These are phyloP conservation scores for Hyalella azteca DNA, from an alignment of 2,888 invertebrate genomes.

Conservation along the genomic window DNA sequence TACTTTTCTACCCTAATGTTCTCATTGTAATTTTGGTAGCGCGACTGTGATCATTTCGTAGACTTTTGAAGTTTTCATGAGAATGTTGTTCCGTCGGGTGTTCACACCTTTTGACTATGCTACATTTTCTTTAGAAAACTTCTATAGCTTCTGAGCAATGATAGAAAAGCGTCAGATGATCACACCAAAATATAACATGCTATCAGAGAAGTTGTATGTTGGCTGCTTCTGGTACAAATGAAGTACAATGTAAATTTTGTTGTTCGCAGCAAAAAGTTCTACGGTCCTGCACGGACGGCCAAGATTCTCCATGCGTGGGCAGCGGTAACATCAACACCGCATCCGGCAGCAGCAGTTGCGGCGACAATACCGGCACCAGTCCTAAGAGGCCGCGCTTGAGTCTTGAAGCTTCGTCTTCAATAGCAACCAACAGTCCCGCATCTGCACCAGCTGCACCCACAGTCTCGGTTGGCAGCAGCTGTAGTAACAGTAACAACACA, in stretches of 20 bases:
- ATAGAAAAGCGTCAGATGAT: no score
- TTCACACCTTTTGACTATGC: no score
- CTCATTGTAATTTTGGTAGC: no score
- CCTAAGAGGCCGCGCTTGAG: slow-evolving; percentile 56
- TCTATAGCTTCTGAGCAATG: no score
- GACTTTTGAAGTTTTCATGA: no score
- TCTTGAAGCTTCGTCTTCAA: slow-evolving; percentile 42
- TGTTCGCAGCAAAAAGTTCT: slow-evolving; percentile 53
- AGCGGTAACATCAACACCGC: slow-evolving; percentile 14
- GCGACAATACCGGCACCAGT: slow-evolving; percentile 40
- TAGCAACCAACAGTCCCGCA: slow-evolving; percentile 39
- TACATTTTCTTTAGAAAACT: no score
- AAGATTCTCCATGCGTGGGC: slow-evolving; percentile 34
- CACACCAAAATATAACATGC: no score
- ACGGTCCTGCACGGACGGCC: slow-evolving; percentile 43
- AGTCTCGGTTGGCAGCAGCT: slow-evolving; percentile 41
- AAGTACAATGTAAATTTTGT: background rate
- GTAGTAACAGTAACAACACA: background rate
- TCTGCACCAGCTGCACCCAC: slow-evolving; percentile 46
- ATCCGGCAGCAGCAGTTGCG: slow-evolving; percentile 40
- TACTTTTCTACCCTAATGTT: no score
- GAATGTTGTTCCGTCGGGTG: no score
- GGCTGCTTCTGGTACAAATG: background rate
- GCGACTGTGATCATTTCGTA: no score
- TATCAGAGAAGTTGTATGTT: background rate